Percentiles rank a stretch among this genome's conserved stretches.
These are phyloP conservation scores for Frieseomelitta varia DNA, from an alignment of 1,140 invertebrate genomes.

Conservation along the genomic window DNA sequence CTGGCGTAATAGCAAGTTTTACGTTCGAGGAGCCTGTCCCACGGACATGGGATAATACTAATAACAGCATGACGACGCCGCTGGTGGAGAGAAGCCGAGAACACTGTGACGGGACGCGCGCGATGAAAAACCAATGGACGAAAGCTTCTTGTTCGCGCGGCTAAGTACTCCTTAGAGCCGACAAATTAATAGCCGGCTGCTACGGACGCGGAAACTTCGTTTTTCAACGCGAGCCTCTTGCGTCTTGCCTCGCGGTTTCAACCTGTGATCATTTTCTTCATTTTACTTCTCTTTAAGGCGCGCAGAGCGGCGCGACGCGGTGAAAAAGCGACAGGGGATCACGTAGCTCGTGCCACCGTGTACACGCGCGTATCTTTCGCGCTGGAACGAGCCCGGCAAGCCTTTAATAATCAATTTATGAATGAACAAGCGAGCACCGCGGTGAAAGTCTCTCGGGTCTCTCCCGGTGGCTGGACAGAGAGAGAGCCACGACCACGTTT, in stretches of 20 bases:
- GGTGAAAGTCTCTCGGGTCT: conserved; percentile 74
- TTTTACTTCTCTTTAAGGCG: conserved; percentile 25
- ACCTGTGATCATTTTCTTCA: neutral
- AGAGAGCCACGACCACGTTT: conserved; percentile 9
- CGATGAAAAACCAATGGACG: conserved; percentile 33
- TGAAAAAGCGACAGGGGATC: conserved; percentile 47
- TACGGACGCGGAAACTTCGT: conserved; percentile 40
- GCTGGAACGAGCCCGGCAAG: conserved; percentile 58
- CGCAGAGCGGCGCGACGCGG: neutral
- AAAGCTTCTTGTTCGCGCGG: conserved; percentile 22
- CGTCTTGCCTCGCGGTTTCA: neutral
- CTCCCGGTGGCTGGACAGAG: neutral
- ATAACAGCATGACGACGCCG: neutral
- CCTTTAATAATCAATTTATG: conserved; percentile 78
- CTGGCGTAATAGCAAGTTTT: neutral
- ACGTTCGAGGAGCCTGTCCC: neutral
- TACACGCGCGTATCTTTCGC: conserved; percentile 49
- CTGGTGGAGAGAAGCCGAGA: neutral
- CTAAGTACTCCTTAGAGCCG: conserved; percentile 35
- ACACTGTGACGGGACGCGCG: conserved; percentile 11
- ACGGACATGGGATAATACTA: neutral
- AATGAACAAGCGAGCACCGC: conserved; percentile 74
- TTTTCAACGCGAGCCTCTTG: neutral
- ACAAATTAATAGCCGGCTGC: conserved; percentile 60
- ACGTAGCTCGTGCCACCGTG: conserved; percentile 58